Evolutionary conservation across 92 coral and sea anemone species (phyloP), one percentile per base, ranked within the genome.

Genomic region (Porites evermanni): DNA sequence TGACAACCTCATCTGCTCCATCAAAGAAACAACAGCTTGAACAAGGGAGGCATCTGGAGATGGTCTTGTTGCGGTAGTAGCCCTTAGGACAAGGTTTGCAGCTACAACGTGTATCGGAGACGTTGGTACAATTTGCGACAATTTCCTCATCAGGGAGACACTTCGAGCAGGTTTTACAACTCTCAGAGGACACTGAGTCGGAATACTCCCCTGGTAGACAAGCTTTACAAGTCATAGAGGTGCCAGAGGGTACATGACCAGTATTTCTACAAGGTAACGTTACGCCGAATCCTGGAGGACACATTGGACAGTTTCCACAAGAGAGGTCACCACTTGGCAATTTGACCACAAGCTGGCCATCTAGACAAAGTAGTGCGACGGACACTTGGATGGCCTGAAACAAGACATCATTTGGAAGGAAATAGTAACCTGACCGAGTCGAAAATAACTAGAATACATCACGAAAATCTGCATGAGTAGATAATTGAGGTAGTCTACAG

Each of bases 11-110:
- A 2, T 70, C 53, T 11, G 11, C 0, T 1, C 56, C 70, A 58
- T 59, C 70, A 2, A 79, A 32, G 38, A 32, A 7, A 18, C 82
- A 78, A 71, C 86, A 81, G 9, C 50, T 56, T n/a, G 86, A 81
- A 73, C 86, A 81, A 81, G 86, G 86, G 9, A 81, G 77, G 44
- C 86, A 81, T 6, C 69, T 10, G 9, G 75, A 80, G 12, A 32
- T 13, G 16, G 70, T 81, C 53, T 56, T 14, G 24, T 81, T 81
- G 3, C 77, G 86, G 58, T 81, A 81, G 69, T 69, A 81, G 18
- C 86, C 86, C 2, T 18, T 17, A 23, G 86, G 50, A 26, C 86
- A 81, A 24, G 77, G 68, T 58, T 70, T 70, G 26, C 86, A 81
- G 69, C 86, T 26, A 19, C 86, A 81, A 0, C 13, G 78, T 54